Conservation (phyloP, 2,113 vertebrate genomes). For the Nansenia antarctica region DNA sequence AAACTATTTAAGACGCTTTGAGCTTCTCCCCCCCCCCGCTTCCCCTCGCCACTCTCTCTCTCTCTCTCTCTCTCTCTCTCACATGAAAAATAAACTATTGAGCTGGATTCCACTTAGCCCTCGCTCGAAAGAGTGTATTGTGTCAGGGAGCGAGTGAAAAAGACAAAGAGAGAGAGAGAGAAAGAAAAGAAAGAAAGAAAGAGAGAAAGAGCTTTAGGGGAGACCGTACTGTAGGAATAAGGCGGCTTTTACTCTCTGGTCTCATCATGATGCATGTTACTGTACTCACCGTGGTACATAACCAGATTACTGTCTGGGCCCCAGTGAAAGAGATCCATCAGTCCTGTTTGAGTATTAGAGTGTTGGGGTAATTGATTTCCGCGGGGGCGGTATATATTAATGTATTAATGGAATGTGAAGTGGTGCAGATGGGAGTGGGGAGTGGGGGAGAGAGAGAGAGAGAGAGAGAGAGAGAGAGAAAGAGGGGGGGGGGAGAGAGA, state of each 20-base stretch:
- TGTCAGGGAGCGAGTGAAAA: background rate
- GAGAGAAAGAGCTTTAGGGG: conserved; percentile 25
- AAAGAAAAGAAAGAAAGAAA: conserved; percentile 15
- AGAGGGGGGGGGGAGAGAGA: too few relatives aligned
- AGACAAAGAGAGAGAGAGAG: background rate
- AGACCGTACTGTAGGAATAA: conserved; percentile 6
- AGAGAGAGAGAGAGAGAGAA: too few relatives aligned
- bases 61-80: background rate
- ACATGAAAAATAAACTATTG: background rate
- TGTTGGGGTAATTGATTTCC: background rate
- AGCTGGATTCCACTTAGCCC: background rate
- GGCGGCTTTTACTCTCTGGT: conserved; percentile 47
- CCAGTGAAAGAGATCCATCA: conserved; percentile 54
- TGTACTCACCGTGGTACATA: conserved; percentile 52
- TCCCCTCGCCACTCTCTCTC: conserved; percentile 33
- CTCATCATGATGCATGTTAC: conserved; percentile 46
- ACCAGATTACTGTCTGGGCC: conserved; percentile 56
- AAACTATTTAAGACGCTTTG: conserved; percentile 48
- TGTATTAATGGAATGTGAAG: background rate
- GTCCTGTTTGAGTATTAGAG: background rate
- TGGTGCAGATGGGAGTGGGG: background rate
- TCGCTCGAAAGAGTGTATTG: background rate
- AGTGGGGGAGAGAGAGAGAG: conserved; percentile 1
- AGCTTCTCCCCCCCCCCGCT: background rate
- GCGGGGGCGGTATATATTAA: background rate